phyloP scores from a whole-genome alignment of 2,888 invertebrate species.

The Arge pagana region DNA sequence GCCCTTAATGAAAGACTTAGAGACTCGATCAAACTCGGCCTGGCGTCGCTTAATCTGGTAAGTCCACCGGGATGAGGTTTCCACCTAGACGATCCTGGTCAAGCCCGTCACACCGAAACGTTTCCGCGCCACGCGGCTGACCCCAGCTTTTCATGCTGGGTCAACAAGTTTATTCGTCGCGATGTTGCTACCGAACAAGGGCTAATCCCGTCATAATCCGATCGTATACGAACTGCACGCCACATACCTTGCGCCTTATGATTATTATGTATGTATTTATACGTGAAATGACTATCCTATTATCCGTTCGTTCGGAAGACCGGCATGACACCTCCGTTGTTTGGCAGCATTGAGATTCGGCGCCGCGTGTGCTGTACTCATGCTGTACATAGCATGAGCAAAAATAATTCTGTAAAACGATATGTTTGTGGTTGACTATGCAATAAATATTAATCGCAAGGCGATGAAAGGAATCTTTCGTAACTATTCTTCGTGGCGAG shows the following conservation, averaged over 20 bases:
- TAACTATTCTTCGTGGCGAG: background rate
- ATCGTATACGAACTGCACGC: constrained; percentile 44
- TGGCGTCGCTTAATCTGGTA: constrained; percentile 53
- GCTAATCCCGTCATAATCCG: constrained; percentile 46
- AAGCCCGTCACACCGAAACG: constrained; percentile 3
- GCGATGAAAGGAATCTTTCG: background rate
- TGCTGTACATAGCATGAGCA: too few species aligned
- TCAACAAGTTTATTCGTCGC: constrained; percentile 46
- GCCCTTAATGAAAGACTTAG: constrained; percentile 57
- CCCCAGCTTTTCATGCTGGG: constrained; percentile 32
- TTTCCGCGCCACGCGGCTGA: constrained; percentile 8
- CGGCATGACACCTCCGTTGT: too few species aligned
- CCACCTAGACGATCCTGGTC: constrained; percentile 7
- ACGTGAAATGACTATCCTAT: too few species aligned
- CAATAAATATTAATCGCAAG: background rate
- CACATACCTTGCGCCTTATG: too few species aligned
- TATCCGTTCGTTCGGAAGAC: too few species aligned
- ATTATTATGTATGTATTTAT: too few species aligned
- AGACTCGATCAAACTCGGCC: constrained; percentile 57
- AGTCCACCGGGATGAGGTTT: constrained; percentile 49
- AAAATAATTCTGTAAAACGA: too few species aligned
- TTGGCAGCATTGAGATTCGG: too few species aligned
- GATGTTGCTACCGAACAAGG: constrained; percentile 39
- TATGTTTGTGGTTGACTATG: too few species aligned
- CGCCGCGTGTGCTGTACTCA: too few species aligned